Percentiles rank a stretch among this genome's conserved stretches.
phyloP scores from a whole-genome alignment of 2,888 invertebrate genomes.

The Leucoptera coffeella region DNA sequence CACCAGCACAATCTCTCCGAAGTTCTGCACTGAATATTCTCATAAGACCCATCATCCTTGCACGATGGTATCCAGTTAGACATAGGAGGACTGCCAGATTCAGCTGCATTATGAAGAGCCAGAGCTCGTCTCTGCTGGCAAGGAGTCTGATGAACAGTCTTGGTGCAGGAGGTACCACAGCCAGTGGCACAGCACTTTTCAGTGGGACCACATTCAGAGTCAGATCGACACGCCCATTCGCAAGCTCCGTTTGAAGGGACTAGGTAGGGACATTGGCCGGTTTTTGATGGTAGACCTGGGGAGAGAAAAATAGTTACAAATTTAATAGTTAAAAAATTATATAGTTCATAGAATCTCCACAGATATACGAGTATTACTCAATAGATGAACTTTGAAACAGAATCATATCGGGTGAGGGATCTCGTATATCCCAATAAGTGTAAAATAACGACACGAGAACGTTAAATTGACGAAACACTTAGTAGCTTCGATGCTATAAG shows the following conservation, averaged over 20 bases:
- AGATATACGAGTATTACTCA: too few relatives aligned
- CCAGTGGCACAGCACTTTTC: slow-evolving; percentile 82
- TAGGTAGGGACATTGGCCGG: slow-evolving; percentile 79
- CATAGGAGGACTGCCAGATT: slow-evolving; percentile 69
- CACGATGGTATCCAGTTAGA: slow-evolving; percentile 72
- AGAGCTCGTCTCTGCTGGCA: slow-evolving; percentile 59
- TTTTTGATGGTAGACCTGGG: slow-evolving; percentile 58
- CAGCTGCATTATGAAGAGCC: slow-evolving; percentile 35
- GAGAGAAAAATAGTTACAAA: too few relatives aligned
- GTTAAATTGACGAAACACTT: too few relatives aligned
- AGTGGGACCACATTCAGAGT: slow-evolving; percentile 65
- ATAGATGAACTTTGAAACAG: too few relatives aligned
- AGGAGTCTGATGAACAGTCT: slow-evolving; percentile 66
- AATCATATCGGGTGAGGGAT: too few relatives aligned
- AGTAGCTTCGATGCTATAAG: too few relatives aligned
- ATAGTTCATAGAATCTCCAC: too few relatives aligned
- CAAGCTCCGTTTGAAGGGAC: slow-evolving; percentile 65
- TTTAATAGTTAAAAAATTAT: too few relatives aligned
- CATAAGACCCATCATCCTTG: slow-evolving; percentile 62
- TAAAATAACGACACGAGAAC: too few relatives aligned
- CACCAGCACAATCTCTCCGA: slow-evolving; percentile 73
- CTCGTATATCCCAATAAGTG: too few relatives aligned
- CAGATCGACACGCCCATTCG: slow-evolving; percentile 71
- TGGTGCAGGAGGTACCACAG: slow-evolving; percentile 76
- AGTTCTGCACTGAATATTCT: slow-evolving; percentile 66